A percentile compares a stretch with the other conserved stretches of the same genome.
These are phyloP conservation scores for Dasyprocta punctata DNA, from an alignment of 2,113 vertebrate genomes.

Conservation along the genomic window DNA sequence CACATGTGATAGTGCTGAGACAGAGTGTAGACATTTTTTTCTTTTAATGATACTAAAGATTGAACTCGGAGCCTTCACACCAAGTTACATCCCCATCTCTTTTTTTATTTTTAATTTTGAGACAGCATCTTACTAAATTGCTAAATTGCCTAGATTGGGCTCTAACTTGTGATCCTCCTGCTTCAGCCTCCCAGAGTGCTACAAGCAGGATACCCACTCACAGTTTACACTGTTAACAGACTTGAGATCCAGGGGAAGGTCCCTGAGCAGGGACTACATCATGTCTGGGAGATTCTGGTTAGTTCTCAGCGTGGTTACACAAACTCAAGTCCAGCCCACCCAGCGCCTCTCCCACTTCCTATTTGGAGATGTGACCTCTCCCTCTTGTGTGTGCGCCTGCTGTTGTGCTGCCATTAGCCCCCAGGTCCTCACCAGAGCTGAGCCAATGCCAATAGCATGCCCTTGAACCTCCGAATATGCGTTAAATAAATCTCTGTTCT, in stretches of 20 bases:
- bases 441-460: no score
- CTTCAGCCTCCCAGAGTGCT: neutral
- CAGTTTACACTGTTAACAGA: neutral
- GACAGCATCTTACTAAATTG: neutral
- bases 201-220: neutral
- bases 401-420: neutral
- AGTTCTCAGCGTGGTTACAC: neutral
- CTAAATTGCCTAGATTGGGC: neutral
- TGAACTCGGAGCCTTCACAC: neutral
- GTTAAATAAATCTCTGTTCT: neutral
- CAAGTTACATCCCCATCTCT: neutral
- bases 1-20: neutral
- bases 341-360: neutral
- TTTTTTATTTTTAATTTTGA: neutral
- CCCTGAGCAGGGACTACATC: neutral
- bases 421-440: neutral
- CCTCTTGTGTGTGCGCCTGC: neutral
- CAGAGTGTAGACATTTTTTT: neutral
- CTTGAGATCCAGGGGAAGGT: no score
- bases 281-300: neutral
- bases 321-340: neutral
- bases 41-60: no score
- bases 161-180: neutral
- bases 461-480: neutral
- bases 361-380: neutral